These are phyloP conservation scores for Sciurus niger DNA, from an alignment of 2,113 vertebrate genomes.

Conservation along the genomic window DNA sequence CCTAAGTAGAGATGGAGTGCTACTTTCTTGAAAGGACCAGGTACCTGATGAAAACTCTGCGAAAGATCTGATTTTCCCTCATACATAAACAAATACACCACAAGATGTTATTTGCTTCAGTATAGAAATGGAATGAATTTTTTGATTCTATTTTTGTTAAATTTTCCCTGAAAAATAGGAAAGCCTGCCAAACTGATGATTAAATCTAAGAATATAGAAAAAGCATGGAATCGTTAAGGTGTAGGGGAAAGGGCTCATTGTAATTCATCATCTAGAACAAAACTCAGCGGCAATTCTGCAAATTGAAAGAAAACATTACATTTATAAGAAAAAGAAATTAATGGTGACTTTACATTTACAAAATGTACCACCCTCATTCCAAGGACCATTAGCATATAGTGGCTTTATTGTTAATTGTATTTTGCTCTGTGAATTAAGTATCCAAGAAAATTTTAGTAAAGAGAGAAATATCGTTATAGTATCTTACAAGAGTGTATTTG, in stretches of 20 bases:
- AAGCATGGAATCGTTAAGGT: not conserved
- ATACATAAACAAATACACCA: not conserved
- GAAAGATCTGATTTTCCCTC: not conserved
- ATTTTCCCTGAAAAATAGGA: conserved; percentile 50
- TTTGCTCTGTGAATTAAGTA: conserved; percentile 31
- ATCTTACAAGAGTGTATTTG: not conserved
- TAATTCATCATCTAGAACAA: not conserved
- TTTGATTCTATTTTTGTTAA: conserved; percentile 59
- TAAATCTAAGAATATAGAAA: not conserved
- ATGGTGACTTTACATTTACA: not conserved
- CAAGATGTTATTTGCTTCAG: not conserved
- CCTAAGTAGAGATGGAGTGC: not conserved
- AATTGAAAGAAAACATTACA: conserved; percentile 35
- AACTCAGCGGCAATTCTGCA: not conserved
- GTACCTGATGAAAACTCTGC: not conserved
- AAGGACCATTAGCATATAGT: not conserved
- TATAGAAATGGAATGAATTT: not conserved
- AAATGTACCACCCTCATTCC: not conserved
- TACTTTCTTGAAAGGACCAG: not conserved
- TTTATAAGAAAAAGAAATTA: conserved; percentile 20
- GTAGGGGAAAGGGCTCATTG: not conserved
- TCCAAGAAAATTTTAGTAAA: not conserved
- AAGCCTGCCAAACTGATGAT: not conserved
- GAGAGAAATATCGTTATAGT: not conserved
- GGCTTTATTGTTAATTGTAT: not conserved